A percentile compares a stretch with the other conserved stretches of the same genome.
These are phyloP conservation scores for Pluvialis apricaria DNA, from an alignment of 2,113 vertebrate genomes.

Conservation along the genomic window DNA sequence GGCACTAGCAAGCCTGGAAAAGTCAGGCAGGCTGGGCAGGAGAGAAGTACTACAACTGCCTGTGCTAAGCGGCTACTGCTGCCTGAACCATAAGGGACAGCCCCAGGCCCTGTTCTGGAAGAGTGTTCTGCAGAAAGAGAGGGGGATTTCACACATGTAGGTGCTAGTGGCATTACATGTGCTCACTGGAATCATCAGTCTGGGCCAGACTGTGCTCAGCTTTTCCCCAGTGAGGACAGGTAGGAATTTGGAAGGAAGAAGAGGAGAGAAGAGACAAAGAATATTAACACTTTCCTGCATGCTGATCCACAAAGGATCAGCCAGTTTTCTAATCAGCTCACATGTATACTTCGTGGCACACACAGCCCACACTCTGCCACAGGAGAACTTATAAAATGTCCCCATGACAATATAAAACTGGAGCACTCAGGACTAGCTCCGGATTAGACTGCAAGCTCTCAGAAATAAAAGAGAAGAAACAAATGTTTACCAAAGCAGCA, in stretches of 20 bases:
- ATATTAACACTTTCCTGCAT: not conserved
- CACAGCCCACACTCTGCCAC: not conserved
- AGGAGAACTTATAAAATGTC: not conserved
- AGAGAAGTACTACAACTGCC: not conserved
- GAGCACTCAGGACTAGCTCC: not conserved
- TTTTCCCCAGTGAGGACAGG: not conserved
- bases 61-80: not conserved
- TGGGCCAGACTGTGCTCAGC: not conserved
- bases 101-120: not conserved
- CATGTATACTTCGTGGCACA: not conserved
- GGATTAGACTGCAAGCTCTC: not conserved
- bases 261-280: not conserved
- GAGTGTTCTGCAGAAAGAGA: not conserved
- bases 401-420: not conserved
- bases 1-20: not conserved
- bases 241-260: not conserved
- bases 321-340: not conserved
- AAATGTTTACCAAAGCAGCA: not conserved
- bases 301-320: not conserved
- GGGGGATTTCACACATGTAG: not conserved
- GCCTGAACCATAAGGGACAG: not conserved
- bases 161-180: not conserved
- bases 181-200: not conserved
- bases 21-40: not conserved
- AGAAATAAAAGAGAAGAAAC: not conserved